Evolutionary conservation across 2,113 vertebrate genomes (phyloP).

Genomic region (Panthera leo): DNA sequence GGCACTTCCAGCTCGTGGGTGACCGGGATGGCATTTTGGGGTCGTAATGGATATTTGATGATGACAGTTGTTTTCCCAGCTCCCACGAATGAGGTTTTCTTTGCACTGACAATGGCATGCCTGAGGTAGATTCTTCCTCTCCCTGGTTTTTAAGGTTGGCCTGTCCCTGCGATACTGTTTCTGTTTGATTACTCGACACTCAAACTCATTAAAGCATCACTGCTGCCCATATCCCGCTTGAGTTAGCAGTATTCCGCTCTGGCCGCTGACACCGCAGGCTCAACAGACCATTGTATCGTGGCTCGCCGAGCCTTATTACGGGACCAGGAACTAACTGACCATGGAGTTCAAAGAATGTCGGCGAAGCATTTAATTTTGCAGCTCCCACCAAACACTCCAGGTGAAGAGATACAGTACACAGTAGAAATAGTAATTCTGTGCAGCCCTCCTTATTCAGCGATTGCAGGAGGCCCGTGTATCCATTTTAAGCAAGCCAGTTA

Average conservation of each 20-base stretch:
- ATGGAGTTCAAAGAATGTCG: slow-evolving; percentile 41
- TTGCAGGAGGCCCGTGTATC: not conserved
- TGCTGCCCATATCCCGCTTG: slow-evolving; percentile 48
- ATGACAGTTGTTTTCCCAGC: not conserved
- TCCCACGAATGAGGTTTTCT: not conserved
- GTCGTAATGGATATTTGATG: not conserved
- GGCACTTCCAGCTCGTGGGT: not conserved
- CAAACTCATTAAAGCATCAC: slow-evolving; percentile 13
- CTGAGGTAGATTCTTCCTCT: not conserved
- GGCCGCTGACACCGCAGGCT: slow-evolving; percentile 68
- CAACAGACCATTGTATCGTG: not conserved
- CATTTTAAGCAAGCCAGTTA: not conserved
- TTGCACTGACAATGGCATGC: not conserved
- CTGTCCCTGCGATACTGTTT: slow-evolving; percentile 22
- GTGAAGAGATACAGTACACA: slow-evolving; percentile 52
- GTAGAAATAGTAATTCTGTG: slow-evolving; percentile 55
- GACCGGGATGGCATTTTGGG: not conserved
- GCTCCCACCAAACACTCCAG: not conserved
- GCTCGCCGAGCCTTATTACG: slow-evolving; percentile 68
- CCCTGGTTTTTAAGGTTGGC: not conserved
- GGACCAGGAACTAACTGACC: slow-evolving; percentile 64
- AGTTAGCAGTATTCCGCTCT: slow-evolving; percentile 55
- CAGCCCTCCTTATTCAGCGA: not conserved
- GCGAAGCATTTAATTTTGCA: slow-evolving; percentile 69
- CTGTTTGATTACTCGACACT: slow-evolving; percentile 37